Base-by-base conservation (phyloP, 2,888 invertebrate genomes). In the Nemoura dubitans region DNA sequence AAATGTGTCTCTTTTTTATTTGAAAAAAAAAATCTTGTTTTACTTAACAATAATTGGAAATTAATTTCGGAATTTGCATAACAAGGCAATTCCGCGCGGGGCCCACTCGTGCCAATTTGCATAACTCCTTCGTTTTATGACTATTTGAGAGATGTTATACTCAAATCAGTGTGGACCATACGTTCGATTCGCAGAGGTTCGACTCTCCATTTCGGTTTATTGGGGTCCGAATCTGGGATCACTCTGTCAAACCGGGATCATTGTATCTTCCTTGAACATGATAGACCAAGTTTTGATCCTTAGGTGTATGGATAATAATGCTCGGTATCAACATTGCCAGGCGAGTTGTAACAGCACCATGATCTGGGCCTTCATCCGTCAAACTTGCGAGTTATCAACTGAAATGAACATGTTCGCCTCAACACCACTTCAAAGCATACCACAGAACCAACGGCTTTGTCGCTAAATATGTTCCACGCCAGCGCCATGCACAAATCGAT, bases 301-400 rank as follows among this genome's bases (percentile, higher is more conserved):
- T 36, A 36, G 59, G 59, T 59, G 59, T 7, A 36, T 6, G 36
- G 36, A 36, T 10, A 36, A 59, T 59, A 21, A 2, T 21, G 14
- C 59, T 1, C 21, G 2, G 59, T 59, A 59, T 59, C 59, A 59
- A 59, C 59, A 59, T 59, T 59, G 59, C 14, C 59, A 59, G 59
- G 21, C 5, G 36, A 59, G 59, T 59, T 59, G 59, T 59, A 59
- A 21, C 14, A 14, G 59, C 14, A 16, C 59, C 14, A 21, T 7
- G 59, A n/a, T n/a, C 59, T 14, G 2, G 1, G 59, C 21, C 59
- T 59, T 59, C 14, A 59, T 14, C 14, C 59, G 59, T 59, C 59
- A 59, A 59, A 59, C 59, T 59, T 59, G 59, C 36, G 59, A 59
- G 59, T 59, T 59, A 59, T 59, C 59, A 59, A 59, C 59, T 59